These are phyloP conservation scores for Rotaria magnacalcarata DNA, from an alignment of 2,888 invertebrate species.

Conservation along the genomic window DNA sequence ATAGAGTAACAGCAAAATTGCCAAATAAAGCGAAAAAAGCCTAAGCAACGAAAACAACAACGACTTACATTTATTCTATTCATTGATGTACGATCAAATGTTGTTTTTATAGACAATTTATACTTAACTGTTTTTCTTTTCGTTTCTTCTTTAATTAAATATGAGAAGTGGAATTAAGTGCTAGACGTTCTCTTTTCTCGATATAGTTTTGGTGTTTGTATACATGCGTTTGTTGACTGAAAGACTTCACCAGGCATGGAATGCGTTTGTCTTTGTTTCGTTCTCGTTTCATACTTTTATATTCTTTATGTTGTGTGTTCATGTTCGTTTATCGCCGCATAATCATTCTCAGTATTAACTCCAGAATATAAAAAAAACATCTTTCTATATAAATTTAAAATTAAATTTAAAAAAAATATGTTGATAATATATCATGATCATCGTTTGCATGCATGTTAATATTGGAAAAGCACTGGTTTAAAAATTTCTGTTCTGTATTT, in stretches of 20 bases:
- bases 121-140: background rate
- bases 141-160: background rate
- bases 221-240: background rate
- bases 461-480: background rate
- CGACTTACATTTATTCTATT: background rate
- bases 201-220: background rate
- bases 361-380: background rate
- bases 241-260: background rate
- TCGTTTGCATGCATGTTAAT: background rate
- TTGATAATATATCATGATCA: background rate
- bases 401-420: background rate
- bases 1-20: slow-evolving; percentile 7
- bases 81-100: background rate
- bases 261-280: background rate
- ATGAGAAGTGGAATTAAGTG: background rate
- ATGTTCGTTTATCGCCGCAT: background rate
- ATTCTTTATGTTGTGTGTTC: background rate
- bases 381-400: background rate
- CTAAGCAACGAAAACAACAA: background rate
- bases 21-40: slow-evolving; percentile 2
- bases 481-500: background rate
- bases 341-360: background rate
- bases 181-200: background rate
- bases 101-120: background rate
- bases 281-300: background rate